These are phyloP conservation scores for Pomphorhynchus laevis DNA, from an alignment of 1,140 invertebrate species.

Conservation along the genomic window DNA sequence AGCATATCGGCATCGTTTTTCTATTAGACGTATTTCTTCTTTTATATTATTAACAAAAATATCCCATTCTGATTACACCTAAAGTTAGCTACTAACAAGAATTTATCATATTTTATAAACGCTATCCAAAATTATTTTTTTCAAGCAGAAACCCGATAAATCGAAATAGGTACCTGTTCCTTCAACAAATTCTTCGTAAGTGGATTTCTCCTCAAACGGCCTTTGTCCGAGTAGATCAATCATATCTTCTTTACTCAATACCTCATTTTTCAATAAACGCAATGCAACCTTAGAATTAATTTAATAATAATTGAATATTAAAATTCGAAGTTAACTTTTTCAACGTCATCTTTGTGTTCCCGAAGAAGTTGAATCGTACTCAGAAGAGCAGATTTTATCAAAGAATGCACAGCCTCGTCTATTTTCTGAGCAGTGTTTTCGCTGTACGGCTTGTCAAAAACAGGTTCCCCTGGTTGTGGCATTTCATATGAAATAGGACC, in stretches of 20 bases:
- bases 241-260: constrained; percentile 80
- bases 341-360: constrained; percentile 47
- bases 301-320: not conserved
- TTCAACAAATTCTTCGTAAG: constrained; percentile 95
- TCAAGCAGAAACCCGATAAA: not conserved
- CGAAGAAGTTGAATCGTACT: constrained; percentile 41
- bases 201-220: constrained; percentile 90
- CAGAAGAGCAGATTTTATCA: constrained; percentile 44
- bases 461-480: constrained; percentile 55
- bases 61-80: not conserved
- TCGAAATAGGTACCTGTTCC: constrained; percentile 36
- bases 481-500: constrained; percentile 81
- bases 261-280: constrained; percentile 59
- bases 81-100: not conserved
- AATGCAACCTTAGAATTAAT: constrained; percentile 39
- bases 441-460: constrained; percentile 82
- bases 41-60: not conserved
- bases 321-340: constrained; percentile 27
- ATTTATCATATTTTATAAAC: not conserved
- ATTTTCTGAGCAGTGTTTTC: constrained; percentile 82
- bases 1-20: not conserved
- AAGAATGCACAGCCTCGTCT: constrained; percentile 48
- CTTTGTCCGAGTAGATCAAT: constrained; percentile 61
- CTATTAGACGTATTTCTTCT: not conserved
- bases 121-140: not conserved